A percentile compares a stretch with the other conserved stretches of the same genome.
Conservation (phyloP, 2,113 vertebrate genomes). For the Eulacestoma nigropectus region DNA sequence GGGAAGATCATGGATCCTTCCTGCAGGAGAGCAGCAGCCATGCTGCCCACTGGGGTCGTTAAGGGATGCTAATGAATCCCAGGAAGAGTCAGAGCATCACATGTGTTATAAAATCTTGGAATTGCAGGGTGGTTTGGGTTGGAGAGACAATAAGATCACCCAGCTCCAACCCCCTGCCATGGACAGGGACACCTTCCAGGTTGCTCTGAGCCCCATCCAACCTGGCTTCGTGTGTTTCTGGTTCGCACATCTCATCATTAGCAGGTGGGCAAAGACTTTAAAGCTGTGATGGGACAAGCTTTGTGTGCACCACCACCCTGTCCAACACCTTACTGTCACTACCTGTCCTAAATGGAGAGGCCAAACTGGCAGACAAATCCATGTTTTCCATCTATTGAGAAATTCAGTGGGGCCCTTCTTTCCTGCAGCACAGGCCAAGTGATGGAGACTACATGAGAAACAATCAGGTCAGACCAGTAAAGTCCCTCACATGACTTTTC, state of each 20-base stretch:
- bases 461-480: background rate
- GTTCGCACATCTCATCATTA: background rate
- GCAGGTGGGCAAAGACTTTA: background rate
- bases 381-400: background rate
- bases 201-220: background rate
- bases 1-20: background rate
- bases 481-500: background rate
- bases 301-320: accelerated
- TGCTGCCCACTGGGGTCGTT: background rate
- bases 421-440: background rate
- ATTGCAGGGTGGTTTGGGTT: background rate
- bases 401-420: background rate
- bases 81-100: background rate
- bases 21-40: background rate
- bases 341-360: background rate
- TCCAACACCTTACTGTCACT: background rate
- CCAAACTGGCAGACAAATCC: background rate
- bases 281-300: background rate
- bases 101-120: background rate
- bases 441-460: background rate
- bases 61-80: background rate
- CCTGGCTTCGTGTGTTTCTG: background rate
- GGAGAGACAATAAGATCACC: background rate
- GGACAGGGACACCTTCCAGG: background rate
- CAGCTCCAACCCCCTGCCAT: background rate